A percentile compares a stretch with the other conserved stretches of the same genome.
These are phyloP conservation scores for Tinea trinotella DNA, from an alignment of 2,888 invertebrate genomes.

Conservation along the genomic window DNA sequence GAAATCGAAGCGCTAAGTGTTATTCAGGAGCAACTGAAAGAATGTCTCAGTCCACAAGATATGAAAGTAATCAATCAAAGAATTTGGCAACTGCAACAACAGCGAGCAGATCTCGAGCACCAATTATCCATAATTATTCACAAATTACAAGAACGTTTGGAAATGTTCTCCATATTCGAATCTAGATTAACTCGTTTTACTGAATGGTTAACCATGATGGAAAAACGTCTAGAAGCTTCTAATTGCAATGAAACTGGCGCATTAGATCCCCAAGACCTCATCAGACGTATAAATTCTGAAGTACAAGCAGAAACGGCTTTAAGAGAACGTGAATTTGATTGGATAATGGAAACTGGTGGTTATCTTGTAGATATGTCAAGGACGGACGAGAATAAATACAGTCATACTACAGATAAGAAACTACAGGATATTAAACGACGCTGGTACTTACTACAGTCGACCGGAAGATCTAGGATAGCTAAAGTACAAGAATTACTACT, in stretches of 20 bases:
- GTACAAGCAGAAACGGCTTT: conserved; percentile 81
- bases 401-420: conserved; percentile 72
- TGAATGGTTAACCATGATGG: conserved; percentile 80
- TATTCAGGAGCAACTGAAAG: conserved; percentile 86
- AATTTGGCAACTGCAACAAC: conserved; percentile 84
- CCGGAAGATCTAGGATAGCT: conserved; percentile 76
- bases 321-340: conserved; percentile 84
- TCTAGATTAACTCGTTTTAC: conserved; percentile 75
- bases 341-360: conserved; percentile 79
- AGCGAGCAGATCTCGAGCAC: conserved; percentile 85
- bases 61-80: conserved; percentile 85
- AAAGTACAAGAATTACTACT: conserved; percentile 81
- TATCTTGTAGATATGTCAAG: conserved; percentile 76
- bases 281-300: conserved; percentile 81
- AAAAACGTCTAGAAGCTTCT: conserved; percentile 75
- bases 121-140: conserved; percentile 81
- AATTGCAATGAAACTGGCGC: conserved; percentile 61
- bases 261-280: conserved; percentile 80
- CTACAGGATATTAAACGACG: conserved; percentile 73
- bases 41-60: conserved; percentile 87
- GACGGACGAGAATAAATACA: conserved; percentile 70
- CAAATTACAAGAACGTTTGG: conserved; percentile 81
- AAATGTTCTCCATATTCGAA: conserved; percentile 80
- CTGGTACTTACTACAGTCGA: conserved; percentile 77
- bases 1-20: conserved; percentile 81